Base-by-base conservation (phyloP, 2,113 vertebrate species). In the Nanorana parkeri region DNA sequence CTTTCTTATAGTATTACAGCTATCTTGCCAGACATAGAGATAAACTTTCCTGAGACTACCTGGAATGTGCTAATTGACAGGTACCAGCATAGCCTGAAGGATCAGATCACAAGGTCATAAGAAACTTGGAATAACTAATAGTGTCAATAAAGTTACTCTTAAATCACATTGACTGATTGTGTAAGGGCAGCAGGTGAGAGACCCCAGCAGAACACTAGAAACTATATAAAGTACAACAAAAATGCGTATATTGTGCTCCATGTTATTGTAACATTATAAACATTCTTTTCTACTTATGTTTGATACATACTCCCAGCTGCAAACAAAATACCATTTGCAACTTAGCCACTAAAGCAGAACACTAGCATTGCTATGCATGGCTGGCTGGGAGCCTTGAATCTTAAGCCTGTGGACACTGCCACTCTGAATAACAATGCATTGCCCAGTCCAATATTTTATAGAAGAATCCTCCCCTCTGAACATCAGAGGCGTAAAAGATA, bases 31-130 rank as follows among this genome's bases (percentile, higher is more conserved):
- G 32, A 26, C 8, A 63, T 17, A 26, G 21, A 36, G 28, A 23
- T 47, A 32, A 71, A 26, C 52, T 80, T 80, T 41, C 41, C 47
- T 60, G 65, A 67, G 63, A 67, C 26, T 67, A 36, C 76, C 26
- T 60, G 26, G 55, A 67, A 68, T 71, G 58, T 29, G 21, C 78
- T 72, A 80, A 72, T 81, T 81, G 68, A 81, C 78, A 81, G 78
- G 36, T 72, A 81, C 58, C 78, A 32, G 24, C 23, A 24, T 54
- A 64, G 78, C 78, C 78, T 81, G 78, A 72, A 81, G 78, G 68
- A 64, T 24, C 24, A 71, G 68, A 63, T 64, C 78, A 72, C 32
- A 20, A 72, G 58, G 68, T 81, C 68, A 73, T n/a, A 65, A 3
- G 24, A 61, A 52, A 73, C 17, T 81, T 36, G 72, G 61, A 32